phyloP scores from a whole-genome alignment of 23 tunicate genomes.

The Halocynthia aurantium region DNA sequence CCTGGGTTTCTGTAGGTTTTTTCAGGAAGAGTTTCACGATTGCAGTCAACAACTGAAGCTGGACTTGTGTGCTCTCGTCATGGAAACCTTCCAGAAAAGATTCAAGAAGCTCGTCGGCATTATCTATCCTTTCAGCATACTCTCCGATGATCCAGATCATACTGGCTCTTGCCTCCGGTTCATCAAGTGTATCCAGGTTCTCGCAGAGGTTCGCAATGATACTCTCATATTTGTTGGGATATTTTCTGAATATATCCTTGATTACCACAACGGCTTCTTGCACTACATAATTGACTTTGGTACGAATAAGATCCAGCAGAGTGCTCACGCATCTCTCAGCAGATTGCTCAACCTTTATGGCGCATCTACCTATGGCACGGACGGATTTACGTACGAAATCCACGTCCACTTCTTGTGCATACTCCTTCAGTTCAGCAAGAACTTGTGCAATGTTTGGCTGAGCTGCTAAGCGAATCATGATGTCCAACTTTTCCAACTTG shows the following conservation, averaged over 20 bases:
- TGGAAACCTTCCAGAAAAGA: slow-evolving; percentile 93
- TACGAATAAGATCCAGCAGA: slow-evolving; percentile 89
- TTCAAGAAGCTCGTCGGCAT: slow-evolving; percentile 96
- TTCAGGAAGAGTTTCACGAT: slow-evolving; percentile 94
- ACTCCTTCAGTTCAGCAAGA: slow-evolving; percentile 93
- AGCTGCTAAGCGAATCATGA: slow-evolving; percentile 94
- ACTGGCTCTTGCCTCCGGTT: slow-evolving; percentile 97
- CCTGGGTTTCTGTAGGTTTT: slow-evolving; percentile 97
- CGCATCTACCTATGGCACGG: slow-evolving; percentile 97
- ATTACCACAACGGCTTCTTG: slow-evolving; percentile 99
- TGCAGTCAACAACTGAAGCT: slow-evolving; percentile 78
- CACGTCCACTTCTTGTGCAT: slow-evolving; percentile 98
- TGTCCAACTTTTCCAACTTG: slow-evolving; percentile 94
- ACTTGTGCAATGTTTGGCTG: slow-evolving; percentile 97
- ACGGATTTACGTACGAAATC: slow-evolving; percentile 98
- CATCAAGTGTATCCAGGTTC: slow-evolving; percentile 94
- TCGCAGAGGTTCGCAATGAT: slow-evolving; percentile 97
- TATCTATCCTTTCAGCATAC: slow-evolving; percentile 98
- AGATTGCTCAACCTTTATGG: slow-evolving; percentile 97
- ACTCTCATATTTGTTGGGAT: slow-evolving; percentile 97
- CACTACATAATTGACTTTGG: slow-evolving; percentile 97
- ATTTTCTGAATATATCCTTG: slow-evolving; percentile 96
- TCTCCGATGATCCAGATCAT: slow-evolving; percentile 99
- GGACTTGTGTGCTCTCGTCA: slow-evolving; percentile 93
- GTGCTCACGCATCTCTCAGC: slow-evolving; percentile 95